A percentile compares a stretch with the other conserved stretches of the same genome.
phyloP scores from a whole-genome alignment of 2,113 vertebrate species.

The Heterotilapia buettikoferi region DNA sequence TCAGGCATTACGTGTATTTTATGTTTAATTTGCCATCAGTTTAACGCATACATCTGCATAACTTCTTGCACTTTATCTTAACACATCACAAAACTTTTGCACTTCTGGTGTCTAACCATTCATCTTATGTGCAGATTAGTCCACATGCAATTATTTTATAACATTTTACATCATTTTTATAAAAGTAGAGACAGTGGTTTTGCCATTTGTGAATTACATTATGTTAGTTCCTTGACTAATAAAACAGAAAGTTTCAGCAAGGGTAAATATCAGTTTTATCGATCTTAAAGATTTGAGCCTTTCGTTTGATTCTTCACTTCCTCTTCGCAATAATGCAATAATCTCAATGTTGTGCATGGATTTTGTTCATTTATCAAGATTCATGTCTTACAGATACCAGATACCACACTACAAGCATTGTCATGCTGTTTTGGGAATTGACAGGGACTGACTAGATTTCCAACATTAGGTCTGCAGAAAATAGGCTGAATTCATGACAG shows the following conservation, averaged over 20 bases:
- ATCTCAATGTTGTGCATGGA: neutral
- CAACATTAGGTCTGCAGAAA: neutral
- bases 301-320: neutral
- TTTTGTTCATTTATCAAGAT: neutral
- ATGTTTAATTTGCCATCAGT: neutral
- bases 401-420: neutral
- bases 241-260: neutral
- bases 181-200: neutral
- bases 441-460: neutral
- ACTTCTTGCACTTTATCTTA: neutral
- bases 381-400: neutral
- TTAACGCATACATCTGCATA: neutral
- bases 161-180: neutral
- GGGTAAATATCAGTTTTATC: fast-evolving
- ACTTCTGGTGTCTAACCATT: neutral
- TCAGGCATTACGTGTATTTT: neutral
- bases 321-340: neutral
- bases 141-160: neutral
- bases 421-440: neutral
- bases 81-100: neutral
- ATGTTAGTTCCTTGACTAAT: neutral
- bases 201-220: neutral
- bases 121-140: neutral
- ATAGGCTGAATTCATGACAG: neutral
- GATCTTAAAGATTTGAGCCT: neutral